Evolutionary conservation across 92 coral and sea anemone species (phyloP).

Genomic region (Scolanthus callimorphus): DNA sequence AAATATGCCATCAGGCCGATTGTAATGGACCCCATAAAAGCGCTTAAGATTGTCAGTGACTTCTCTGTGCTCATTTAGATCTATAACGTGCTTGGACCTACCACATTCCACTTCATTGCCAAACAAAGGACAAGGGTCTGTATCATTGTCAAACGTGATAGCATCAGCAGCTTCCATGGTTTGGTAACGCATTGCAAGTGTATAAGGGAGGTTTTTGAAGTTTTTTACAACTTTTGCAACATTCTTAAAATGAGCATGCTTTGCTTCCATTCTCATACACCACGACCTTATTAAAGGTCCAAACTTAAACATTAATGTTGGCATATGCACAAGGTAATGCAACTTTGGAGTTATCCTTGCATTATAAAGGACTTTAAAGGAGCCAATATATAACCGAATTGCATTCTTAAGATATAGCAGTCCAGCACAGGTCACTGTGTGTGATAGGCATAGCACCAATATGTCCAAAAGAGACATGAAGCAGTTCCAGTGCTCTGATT

Average conservation of each 20-base stretch:
- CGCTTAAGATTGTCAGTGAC: neutral
- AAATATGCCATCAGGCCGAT: neutral
- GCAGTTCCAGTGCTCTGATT: neutral
- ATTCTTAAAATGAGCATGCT: neutral
- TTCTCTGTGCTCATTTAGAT: neutral
- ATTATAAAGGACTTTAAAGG: neutral
- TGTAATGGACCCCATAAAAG: neutral
- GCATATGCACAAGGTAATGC: neutral
- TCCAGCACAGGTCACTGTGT: neutral
- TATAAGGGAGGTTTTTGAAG: neutral
- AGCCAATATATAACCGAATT: too few relatives aligned
- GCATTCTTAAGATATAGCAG: neutral
- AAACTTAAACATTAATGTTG: neutral
- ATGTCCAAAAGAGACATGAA: neutral
- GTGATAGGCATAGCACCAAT: neutral
- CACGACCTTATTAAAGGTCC: neutral
- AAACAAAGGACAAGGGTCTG: neutral
- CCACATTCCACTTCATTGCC: neutral
- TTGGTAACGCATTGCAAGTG: neutral
- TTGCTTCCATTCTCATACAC: neutral
- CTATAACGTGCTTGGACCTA: neutral
- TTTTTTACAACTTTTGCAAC: neutral
- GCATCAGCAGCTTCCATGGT: neutral
- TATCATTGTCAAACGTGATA: neutral
- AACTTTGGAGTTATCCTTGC: too few relatives aligned